phyloP scores from a whole-genome alignment of 2,888 invertebrate genomes.

The Leptinotarsa tumamoca region DNA sequence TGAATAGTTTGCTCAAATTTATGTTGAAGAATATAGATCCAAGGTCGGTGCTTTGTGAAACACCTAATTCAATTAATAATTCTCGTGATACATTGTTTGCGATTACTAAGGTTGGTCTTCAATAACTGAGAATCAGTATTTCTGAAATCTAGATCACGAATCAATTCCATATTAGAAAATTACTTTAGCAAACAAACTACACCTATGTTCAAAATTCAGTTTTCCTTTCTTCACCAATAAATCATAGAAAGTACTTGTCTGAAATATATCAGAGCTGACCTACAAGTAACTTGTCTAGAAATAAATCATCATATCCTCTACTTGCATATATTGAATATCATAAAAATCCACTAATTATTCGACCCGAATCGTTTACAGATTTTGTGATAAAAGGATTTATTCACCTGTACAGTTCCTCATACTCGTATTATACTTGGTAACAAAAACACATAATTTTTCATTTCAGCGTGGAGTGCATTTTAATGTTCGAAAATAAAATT shows the following conservation, averaged over 20 bases:
- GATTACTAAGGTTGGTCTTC: no score
- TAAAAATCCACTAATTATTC: background rate
- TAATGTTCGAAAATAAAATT: background rate
- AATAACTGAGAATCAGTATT: no score
- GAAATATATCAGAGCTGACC: background rate
- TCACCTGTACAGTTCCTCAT: background rate
- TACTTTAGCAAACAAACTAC: no score
- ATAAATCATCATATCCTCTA: background rate
- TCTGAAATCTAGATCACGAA: no score
- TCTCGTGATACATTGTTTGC: no score
- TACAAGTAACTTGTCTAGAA: background rate
- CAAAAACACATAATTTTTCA: conserved; percentile 1
- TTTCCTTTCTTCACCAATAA: no score
- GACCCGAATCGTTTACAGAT: background rate
- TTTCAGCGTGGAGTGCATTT: conserved; percentile 19
- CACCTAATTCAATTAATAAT: no score
- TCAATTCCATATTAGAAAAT: no score
- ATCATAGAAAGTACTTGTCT: background rate
- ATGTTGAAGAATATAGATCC: no score
- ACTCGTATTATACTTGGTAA: background rate
- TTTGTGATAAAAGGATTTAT: conserved; percentile 13
- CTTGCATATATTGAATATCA: background rate
- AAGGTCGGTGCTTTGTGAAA: no score
- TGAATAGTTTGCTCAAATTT: no score
- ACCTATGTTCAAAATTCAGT: no score